Evolutionary conservation across 2,113 vertebrate species (phyloP).

Genomic region (Dendropsophus ebraccatus): DNA sequence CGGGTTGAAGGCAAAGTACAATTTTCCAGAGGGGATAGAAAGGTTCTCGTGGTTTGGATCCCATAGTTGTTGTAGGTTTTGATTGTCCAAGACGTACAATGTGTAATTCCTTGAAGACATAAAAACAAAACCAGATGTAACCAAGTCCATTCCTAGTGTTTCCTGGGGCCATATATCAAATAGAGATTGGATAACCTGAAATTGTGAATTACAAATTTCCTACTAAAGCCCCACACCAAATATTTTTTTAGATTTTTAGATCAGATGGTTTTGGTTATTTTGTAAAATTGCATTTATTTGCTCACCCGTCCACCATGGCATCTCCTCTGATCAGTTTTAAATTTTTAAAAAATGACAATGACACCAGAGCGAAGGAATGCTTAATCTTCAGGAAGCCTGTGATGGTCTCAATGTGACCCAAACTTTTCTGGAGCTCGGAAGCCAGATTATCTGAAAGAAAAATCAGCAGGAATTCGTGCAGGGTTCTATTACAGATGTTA

Average conservation of each 20-base stretch:
- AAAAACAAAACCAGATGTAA: background rate
- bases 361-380: conserved; percentile 79
- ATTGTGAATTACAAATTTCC: background rate
- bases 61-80: conserved; percentile 80
- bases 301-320: conserved; percentile 81
- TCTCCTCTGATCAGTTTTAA: conserved; percentile 79
- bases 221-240: background rate
- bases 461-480: fast-evolving
- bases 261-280: too few relatives aligned
- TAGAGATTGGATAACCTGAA: background rate
- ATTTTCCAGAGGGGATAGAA: conserved; percentile 75
- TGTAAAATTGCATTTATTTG: background rate
- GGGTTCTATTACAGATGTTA: too few relatives aligned
- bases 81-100: conserved; percentile 80
- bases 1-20: conserved; percentile 83
- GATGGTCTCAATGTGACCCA: conserved; percentile 80
- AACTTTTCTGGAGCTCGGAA: conserved; percentile 71
- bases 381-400: conserved; percentile 84
- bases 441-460: conserved; percentile 74
- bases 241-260: too few relatives aligned
- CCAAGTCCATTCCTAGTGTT: background rate
- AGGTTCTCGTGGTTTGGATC: conserved; percentile 73
- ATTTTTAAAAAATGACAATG: conserved; percentile 80
- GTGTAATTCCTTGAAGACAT: conserved; percentile 75
- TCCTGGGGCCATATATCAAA: background rate